Base-by-base conservation (phyloP, 2,797 vertebrate species). In the Forpus xanthops region DNA sequence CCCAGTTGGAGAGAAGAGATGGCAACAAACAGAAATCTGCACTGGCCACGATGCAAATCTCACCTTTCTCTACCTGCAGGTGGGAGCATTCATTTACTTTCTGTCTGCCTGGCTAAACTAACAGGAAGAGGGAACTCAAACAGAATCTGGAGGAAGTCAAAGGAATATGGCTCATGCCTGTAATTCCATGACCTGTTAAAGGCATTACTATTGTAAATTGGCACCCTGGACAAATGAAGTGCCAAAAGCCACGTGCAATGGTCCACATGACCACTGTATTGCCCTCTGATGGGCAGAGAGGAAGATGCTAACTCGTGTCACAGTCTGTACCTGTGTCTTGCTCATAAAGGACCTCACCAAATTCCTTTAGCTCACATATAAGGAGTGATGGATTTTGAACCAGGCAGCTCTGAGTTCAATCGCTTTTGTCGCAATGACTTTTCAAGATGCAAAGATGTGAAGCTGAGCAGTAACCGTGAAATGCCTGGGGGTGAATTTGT, bases 61-160 rank as follows among this genome's bases (percentile, higher is more conserved):
- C 94, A 96, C 95, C 96, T 96, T 96, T 86, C 80, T 85, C 72
- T 50, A 92, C 87, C 90, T 95, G 80, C 92, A 91, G 66, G 92
- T 85, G 58, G 75, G 21, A 37, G 85, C 62, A 76, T 85, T 85
- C 84, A 79, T 93, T 96, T 82, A 55, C 53, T 68, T 68, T 19
- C 68, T 15, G 77, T 30, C 76, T 65, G 65, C 52, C 47, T 78
- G 75, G 86, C 86, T 86, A 41, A 39, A 9, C 8, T 27, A 87
- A 88, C 56, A 85, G 66, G 50, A 71, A 55, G 28, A 76, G 39
- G 8, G 41, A 84, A 84, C 91, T 79, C 75, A 49, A 55, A 20
- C 3, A 49, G 91, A 68, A 44, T 27, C 11, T 2, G 21, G 83
- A 86, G 86, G 89, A 94, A 91, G 85, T 85, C 85, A 91, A 55